Conservation (phyloP, 2,113 vertebrate species). For the Hippocampus barbouri region DNA sequence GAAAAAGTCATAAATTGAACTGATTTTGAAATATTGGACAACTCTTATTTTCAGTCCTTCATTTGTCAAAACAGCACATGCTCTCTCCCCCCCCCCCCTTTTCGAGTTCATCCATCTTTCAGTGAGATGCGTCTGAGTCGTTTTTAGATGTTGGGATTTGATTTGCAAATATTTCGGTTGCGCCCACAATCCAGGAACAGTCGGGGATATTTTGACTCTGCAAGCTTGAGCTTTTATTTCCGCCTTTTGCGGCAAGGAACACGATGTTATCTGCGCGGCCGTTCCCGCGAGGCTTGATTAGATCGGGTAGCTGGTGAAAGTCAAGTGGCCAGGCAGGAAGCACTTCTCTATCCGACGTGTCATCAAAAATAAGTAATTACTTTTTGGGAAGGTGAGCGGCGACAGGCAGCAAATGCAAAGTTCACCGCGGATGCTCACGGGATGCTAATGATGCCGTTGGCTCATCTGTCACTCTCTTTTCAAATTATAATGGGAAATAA, state of each 20-base stretch:
- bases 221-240: constrained; percentile 12
- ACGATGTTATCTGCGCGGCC: constrained; percentile 28
- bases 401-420: constrained; percentile 30
- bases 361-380: constrained; percentile 61
- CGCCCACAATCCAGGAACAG: background rate
- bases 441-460: background rate
- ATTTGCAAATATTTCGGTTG: constrained; percentile 5
- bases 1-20: too few species aligned
- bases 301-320: constrained; percentile 47
- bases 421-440: constrained; percentile 25
- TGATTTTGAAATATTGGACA: too few species aligned
- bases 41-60: background rate
- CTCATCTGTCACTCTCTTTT: background rate
- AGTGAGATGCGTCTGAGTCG: background rate
- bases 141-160: background rate
- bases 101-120: constrained; percentile 1
- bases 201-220: background rate
- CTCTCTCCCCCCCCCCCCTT: background rate
- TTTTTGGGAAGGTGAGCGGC: constrained; percentile 30
- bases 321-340: constrained; percentile 54
- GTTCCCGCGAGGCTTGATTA: constrained; percentile 31
- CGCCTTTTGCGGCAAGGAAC: constrained; percentile 1
- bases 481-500: background rate
- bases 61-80: background rate
- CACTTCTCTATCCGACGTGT: constrained; percentile 28